Conservation (phyloP, 2,888 invertebrate genomes). For the Eristalis tenax region DNA sequence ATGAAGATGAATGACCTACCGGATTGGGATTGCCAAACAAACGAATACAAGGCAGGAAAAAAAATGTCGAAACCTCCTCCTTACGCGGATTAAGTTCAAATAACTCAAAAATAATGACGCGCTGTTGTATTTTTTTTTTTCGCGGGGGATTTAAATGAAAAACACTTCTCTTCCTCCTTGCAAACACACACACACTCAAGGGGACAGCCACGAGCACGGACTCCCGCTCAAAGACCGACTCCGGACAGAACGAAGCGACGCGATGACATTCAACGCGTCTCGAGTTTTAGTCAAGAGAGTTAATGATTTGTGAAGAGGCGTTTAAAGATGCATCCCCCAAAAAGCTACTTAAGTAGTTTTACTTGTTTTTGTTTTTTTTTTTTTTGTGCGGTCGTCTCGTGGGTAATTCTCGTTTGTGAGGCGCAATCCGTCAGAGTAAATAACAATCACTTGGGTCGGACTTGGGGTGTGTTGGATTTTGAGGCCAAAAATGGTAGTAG, state of each 20-base stretch:
- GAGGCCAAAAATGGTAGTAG: slow-evolving; percentile 7
- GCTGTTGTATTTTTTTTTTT: neutral
- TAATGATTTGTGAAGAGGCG: slow-evolving; percentile 64
- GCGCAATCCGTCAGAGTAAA: slow-evolving; percentile 26
- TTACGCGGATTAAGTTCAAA: slow-evolving; percentile 64
- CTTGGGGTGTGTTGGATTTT: slow-evolving; percentile 29
- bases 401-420: neutral
- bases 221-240: neutral
- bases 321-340: slow-evolving; percentile 51
- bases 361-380: slow-evolving; percentile 9
- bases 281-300: slow-evolving; percentile 46
- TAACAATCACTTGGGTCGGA: slow-evolving; percentile 9
- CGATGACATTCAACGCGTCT: slow-evolving; percentile 6
- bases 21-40: slow-evolving; percentile 37
- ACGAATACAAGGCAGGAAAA: neutral
- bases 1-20: slow-evolving; percentile 66
- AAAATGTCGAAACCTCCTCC: slow-evolving; percentile 20
- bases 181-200: neutral
- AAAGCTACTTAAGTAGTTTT: slow-evolving; percentile 62
- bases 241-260: neutral
- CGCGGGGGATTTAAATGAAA: neutral
- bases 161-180: slow-evolving; percentile 31
- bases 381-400: neutral
- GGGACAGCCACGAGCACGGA: neutral
- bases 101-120: slow-evolving; percentile 66